Conservation (phyloP, 2,888 invertebrate genomes). For the Gibbula magus region DNA sequence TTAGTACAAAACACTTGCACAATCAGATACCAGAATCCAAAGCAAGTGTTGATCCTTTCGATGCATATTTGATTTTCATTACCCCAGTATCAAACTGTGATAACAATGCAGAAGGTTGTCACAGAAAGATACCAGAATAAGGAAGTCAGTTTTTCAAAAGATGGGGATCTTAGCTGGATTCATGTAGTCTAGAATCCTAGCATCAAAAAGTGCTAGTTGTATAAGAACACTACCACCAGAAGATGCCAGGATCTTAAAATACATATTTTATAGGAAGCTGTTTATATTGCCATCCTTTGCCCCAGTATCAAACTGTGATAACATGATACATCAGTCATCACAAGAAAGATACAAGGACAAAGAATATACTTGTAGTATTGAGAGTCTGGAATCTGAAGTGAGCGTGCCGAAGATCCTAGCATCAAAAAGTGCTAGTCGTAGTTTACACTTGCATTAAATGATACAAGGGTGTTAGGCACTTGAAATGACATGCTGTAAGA, state of each 20-base stretch:
- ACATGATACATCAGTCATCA: neutral
- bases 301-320: slow-evolving; percentile 5
- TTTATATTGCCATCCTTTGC: neutral
- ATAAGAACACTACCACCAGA: too few relatives aligned
- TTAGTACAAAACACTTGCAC: slow-evolving; percentile 33
- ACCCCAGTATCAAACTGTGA: slow-evolving; percentile 20
- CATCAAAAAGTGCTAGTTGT: too few relatives aligned
- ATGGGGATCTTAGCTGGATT: too few relatives aligned
- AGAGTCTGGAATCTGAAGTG: too few relatives aligned
- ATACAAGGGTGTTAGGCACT: too few relatives aligned
- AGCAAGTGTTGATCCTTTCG: neutral
- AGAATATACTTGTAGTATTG: neutral
- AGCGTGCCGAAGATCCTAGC: too few relatives aligned
- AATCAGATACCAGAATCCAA: slow-evolving; percentile 32
- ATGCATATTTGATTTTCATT: neutral
- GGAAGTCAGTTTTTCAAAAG: neutral
- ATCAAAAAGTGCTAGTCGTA: too few relatives aligned
- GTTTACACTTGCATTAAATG: too few relatives aligned
- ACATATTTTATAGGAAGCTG: too few relatives aligned
- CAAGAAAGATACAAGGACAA: neutral
- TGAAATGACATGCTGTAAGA: too few relatives aligned
- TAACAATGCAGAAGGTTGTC: neutral
- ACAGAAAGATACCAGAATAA: neutral
- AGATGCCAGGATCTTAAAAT: too few relatives aligned
- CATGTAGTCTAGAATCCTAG: too few relatives aligned